Conservation (phyloP, 1,140 invertebrate species). For the Dinoponera quadriceps region DNA sequence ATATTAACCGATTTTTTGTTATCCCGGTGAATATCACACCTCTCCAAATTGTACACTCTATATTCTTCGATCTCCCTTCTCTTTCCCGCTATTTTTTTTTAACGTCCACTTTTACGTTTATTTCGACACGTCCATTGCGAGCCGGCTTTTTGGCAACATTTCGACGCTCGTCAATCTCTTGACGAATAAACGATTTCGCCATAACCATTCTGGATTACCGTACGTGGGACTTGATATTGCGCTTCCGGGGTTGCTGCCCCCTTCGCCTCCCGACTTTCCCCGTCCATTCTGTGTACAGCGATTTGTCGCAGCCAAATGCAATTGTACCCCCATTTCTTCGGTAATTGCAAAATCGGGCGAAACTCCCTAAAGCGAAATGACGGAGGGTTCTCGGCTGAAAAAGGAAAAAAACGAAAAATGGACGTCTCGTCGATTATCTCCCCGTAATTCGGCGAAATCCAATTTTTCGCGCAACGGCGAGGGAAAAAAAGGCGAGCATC, state of each 20-base stretch:
- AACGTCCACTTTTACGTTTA: neutral
- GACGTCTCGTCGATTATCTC: constrained; percentile 25
- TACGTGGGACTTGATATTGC: constrained; percentile 70
- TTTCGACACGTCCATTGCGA: neutral
- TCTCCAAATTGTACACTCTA: no score
- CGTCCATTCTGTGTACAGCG: constrained; percentile 45
- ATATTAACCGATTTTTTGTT: no score
- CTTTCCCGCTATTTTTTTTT: no score
- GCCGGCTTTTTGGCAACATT: constrained; percentile 32
- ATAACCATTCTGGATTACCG: constrained; percentile 60
- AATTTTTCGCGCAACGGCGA: neutral
- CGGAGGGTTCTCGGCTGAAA: neutral
- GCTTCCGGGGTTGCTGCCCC: constrained; percentile 66
- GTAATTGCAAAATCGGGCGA: constrained; percentile 75
- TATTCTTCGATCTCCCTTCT: no score
- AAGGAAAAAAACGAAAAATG: constrained; percentile 17
- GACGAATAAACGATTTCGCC: constrained; percentile 60
- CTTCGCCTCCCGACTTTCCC: constrained; percentile 42
- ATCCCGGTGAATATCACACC: no score
- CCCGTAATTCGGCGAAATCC: constrained; percentile 6
- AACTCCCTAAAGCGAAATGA: constrained; percentile 39
- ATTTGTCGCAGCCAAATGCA: constrained; percentile 74
- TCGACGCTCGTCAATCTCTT: constrained; percentile 50
- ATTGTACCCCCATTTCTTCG: constrained; percentile 73
- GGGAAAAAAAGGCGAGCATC: no score